Evolutionary conservation across 2,113 vertebrate genomes (phyloP).

Genomic region (Oriolus oriolus): DNA sequence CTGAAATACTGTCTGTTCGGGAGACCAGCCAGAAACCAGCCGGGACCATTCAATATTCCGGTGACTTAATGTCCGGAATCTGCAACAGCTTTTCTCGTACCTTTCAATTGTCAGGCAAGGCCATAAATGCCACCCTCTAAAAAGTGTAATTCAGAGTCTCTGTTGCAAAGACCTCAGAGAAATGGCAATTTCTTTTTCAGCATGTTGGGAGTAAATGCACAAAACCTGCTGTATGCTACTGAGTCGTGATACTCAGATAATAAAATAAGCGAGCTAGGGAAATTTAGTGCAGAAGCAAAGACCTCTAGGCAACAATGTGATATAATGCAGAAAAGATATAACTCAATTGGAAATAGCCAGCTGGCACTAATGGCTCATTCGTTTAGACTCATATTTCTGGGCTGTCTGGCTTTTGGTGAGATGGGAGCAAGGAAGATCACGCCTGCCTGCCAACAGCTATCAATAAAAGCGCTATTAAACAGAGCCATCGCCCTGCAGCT

Average conservation of each 20-base stretch:
- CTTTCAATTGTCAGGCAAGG: background rate
- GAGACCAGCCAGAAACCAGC: background rate
- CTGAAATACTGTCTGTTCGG: background rate
- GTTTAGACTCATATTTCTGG: constrained; percentile 18
- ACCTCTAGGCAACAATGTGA: background rate
- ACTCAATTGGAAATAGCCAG: constrained; percentile 27
- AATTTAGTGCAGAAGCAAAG: background rate
- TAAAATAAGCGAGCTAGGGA: background rate
- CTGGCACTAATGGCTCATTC: constrained; percentile 54
- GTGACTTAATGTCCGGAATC: background rate
- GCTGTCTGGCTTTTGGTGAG: constrained; percentile 32
- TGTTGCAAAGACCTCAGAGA: background rate
- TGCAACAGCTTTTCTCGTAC: background rate
- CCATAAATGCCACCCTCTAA: background rate
- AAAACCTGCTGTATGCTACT: background rate
- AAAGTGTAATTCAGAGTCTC: background rate
- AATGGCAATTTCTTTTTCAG: background rate
- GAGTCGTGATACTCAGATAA: background rate
- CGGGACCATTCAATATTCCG: background rate
- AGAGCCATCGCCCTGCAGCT: background rate
- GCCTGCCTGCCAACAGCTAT: background rate
- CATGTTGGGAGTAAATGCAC: background rate
- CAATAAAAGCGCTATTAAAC: background rate
- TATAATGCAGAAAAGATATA: constrained; percentile 12
- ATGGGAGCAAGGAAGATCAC: background rate